phyloP scores from a whole-genome alignment of 2,888 invertebrate species.

The Dasypogon diadema region DNA sequence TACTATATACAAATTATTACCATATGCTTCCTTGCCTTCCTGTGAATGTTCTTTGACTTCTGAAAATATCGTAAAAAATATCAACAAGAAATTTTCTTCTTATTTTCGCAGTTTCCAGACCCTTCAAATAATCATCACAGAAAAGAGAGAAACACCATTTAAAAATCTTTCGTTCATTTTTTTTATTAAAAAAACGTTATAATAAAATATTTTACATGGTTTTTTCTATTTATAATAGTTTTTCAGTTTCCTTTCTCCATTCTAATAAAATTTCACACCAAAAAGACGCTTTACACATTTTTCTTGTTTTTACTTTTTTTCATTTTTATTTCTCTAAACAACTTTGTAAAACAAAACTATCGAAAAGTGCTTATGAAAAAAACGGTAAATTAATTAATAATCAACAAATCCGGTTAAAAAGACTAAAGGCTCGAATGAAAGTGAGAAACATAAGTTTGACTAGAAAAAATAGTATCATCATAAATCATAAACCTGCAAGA shows the following conservation, averaged over 20 bases:
- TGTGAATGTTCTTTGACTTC: no score
- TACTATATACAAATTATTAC: no score
- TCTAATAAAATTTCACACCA: constrained; percentile 17
- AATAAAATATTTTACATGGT: constrained; percentile 53
- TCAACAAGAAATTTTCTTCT: no score
- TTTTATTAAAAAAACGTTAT: constrained; percentile 51
- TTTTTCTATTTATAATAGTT: constrained; percentile 30
- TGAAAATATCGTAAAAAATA: no score
- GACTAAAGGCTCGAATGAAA: constrained; percentile 13
- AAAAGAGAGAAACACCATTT: not conserved
- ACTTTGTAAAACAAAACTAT: constrained; percentile 13
- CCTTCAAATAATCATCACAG: not conserved
- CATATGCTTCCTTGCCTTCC: no score
- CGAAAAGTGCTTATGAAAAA: constrained; percentile 8
- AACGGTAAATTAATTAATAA: not conserved
- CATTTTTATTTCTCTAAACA: not conserved
- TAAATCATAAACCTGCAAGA: constrained; percentile 37
- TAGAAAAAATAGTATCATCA: constrained; percentile 45
- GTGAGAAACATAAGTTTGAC: constrained; percentile 38
- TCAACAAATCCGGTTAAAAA: not conserved
- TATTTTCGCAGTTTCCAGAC: no score
- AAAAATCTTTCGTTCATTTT: constrained; percentile 30
- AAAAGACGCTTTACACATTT: constrained; percentile 10
- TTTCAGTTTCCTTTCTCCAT: constrained; percentile 8
- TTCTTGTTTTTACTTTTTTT: constrained; percentile 3